Evolutionary conservation across 2,888 invertebrate species (phyloP).

Genomic region (Tetrapedia diversipes): DNA sequence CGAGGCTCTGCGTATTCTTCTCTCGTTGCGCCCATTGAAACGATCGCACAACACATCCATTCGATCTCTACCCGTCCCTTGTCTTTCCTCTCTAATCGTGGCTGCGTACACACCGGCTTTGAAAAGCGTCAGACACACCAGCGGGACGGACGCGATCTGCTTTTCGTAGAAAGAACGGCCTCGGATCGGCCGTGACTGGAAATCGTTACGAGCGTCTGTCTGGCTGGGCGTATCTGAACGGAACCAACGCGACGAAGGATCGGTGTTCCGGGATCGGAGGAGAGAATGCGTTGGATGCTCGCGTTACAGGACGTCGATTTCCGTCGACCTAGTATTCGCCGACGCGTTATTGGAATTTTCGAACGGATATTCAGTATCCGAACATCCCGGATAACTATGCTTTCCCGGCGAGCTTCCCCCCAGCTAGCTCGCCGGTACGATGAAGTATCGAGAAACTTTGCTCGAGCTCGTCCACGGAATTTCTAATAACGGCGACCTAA

Average conservation of each 20-base stretch:
- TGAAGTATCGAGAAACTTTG: conserved; percentile 3
- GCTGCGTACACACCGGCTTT: background rate
- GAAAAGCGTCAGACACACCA: background rate
- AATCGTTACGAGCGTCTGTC: conserved; percentile 17
- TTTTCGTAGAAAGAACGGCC: background rate
- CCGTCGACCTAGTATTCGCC: conserved; percentile 38
- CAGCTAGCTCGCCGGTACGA: background rate
- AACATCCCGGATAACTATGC: background rate
- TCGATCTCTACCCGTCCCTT: conserved; percentile 1
- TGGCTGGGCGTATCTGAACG: background rate
- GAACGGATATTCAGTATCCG: background rate
- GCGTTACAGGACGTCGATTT: conserved; percentile 25
- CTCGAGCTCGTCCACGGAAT: background rate
- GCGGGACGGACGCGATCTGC: background rate
- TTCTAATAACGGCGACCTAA: conserved; percentile 15
- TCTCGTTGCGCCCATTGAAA: conserved; percentile 1
- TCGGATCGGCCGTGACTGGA: background rate
- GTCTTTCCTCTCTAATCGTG: background rate
- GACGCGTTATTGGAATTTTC: conserved; percentile 39
- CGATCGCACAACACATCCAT: background rate
- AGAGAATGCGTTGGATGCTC: conserved; percentile 18
- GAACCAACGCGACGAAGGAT: background rate
- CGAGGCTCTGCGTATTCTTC: background rate
- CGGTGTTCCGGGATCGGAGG: conserved; percentile 7
- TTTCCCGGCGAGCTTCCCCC: too few relatives aligned